Percentiles rank a stretch among this genome's conserved stretches.
phyloP scores from a whole-genome alignment of 2,797 vertebrate genomes.

The Xiphophorus birchmanni region DNA sequence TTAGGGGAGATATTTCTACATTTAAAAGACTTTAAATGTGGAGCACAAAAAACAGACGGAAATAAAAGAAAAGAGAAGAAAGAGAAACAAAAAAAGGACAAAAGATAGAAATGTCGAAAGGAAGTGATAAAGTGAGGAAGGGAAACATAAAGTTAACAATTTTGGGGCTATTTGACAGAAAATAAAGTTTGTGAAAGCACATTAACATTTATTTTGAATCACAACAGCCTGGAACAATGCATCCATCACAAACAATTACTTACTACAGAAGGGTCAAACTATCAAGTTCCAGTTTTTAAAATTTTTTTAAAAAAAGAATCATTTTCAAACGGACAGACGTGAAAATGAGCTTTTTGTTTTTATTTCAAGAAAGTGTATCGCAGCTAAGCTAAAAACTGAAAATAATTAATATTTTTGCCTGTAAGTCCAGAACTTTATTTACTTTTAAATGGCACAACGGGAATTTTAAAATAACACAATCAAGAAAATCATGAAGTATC shows the following conservation, averaged over 20 bases:
- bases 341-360: not conserved
- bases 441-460: not conserved
- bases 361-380: not conserved
- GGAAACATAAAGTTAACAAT: not conserved
- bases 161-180: not conserved
- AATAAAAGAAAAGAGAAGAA: not conserved
- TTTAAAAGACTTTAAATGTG: not conserved
- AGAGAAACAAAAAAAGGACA: not conserved
- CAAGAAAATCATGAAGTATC: not conserved
- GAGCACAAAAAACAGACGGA: not conserved
- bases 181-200: not conserved
- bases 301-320: not conserved
- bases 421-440: not conserved
- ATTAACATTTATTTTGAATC: not conserved
- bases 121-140: not conserved
- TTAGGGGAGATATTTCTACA: not conserved
- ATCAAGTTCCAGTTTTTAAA: not conserved
- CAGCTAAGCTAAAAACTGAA: not conserved
- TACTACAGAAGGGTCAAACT: not conserved
- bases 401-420: not conserved
- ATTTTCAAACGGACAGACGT: not conserved
- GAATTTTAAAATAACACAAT: not conserved
- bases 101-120: not conserved
- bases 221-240: not conserved
- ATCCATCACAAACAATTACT: not conserved